These are phyloP conservation scores for Charaxes varanes DNA, from an alignment of 1,140 invertebrate species.

Conservation along the genomic window DNA sequence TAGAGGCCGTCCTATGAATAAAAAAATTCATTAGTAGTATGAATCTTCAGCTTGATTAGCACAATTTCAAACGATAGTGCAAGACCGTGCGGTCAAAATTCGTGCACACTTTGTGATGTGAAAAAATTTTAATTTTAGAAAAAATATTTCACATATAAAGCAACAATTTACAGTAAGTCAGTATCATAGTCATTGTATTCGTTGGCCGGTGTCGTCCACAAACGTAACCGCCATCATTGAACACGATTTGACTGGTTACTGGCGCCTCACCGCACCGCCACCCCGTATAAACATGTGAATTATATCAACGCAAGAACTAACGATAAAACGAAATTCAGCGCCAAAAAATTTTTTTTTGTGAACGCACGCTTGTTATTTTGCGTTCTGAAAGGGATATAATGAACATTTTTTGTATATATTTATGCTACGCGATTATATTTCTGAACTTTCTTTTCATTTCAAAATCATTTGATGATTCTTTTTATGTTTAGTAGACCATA, in stretches of 20 bases:
- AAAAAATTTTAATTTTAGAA: not conserved
- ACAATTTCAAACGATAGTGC: not conserved
- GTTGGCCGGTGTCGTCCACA: not conserved
- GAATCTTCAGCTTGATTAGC: not conserved
- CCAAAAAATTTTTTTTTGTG: not conserved
- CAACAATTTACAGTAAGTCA: not conserved
- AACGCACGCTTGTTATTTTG: not conserved
- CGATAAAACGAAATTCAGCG: not conserved
- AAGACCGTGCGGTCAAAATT: not conserved
- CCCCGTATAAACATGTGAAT: not conserved
- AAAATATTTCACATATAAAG: not conserved
- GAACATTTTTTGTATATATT: too few relatives aligned
- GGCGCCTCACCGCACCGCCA: not conserved
- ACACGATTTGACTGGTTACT: not conserved
- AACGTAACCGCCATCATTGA: not conserved
- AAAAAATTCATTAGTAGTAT: not conserved
- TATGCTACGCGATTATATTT: too few relatives aligned
- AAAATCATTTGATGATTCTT: too few relatives aligned
- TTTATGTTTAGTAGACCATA: too few relatives aligned
- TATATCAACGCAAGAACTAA: not conserved
- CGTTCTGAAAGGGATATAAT: slow-evolving; percentile 1
- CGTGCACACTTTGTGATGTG: not conserved
- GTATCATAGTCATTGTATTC: not conserved
- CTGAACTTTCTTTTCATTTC: too few relatives aligned
- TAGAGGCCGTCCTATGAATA: not conserved